Evolutionary conservation across 2,888 invertebrate genomes (phyloP), one percentile per base, ranked within the genome.

Genomic region (Apamea crenata): DNA sequence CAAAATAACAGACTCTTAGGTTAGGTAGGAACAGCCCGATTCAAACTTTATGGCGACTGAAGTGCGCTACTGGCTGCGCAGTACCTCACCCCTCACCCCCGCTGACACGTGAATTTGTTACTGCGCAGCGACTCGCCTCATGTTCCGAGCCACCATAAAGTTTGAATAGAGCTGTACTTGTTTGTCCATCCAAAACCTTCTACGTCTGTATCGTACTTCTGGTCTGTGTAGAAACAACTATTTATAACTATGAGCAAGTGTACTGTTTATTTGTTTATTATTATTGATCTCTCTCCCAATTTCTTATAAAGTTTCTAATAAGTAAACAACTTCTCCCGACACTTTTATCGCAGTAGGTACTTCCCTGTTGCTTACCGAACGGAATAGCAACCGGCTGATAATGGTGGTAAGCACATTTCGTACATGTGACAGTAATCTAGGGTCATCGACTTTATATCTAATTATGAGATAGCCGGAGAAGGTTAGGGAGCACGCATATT

Each of bases 361-460:
- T 56, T 72, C 71, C 74, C 69, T 77, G 86, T 85, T 67, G n/a
- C 85, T 76, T 68, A 65, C 61, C 53, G 14, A 74, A 40, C 12
- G 21, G 47, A 77, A 67, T 77, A 82, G 87, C 83, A 85, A 83
- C 80, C 40, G 40, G 74, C 56, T 79, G 82, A 83, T 80, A 79
- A 78, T 69, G 36, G 69, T 70, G n/a, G 76, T 77, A 66, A 76
- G 79, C 80, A 87, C 83, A 84, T 86, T 87, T 84, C 44, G 78
- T 77, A 70, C 70, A 77, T 73, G 82, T 84, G 80, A 77, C 81
- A 79, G 71, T 82, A 78, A 82, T 86, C 84, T 88, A 73, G 82
- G 88, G 84, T 88, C 83, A 78, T 86, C 78, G 84, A 88, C 89
- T 69, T 68, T 61, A 74, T 87, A 88, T 87, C 85, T 77, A 67